Evolutionary conservation across 1,140 invertebrate species (phyloP), one percentile per base, ranked within the genome.

Genomic region (Drosophila albomicans): DNA sequence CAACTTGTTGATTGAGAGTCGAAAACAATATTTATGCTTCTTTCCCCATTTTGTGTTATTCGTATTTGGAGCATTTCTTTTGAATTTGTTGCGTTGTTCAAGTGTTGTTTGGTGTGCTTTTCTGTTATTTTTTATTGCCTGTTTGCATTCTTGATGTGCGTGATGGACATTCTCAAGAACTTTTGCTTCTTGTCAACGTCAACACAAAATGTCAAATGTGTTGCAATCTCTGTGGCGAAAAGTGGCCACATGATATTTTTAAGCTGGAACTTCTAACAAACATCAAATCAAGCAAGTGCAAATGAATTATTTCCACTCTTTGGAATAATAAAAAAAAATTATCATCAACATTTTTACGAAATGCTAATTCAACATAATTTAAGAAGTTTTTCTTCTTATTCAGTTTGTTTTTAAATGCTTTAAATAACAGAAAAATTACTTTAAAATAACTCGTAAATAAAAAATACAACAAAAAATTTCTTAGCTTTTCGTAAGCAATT

Each of bases 91-190:
- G 46, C 20, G 15, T 49, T 69, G 13, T 59, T 48, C 46, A 51
- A 58, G 65, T 63, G 70, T 28, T 48, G 30, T 43, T 48, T n/a
- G 30, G 8, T 58, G 32, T 13, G 43, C 35, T 20, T 69, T 51
- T 61, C 32, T 81, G 58, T 51, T 63, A 46, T 20, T 75, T 65
- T 66, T 58, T 67, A 64, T 78, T 52, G 57, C 56, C 51, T 5
- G 54, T 51, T 76, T 76, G 67, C 45, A 71, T 64, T 43, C 35
- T 45, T 75, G 67, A 65, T 64, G 67, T 82, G 79, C 66, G 28
- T 87, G 84, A 87, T 87, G 78, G 82, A 87, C 84, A 87, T 88
- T 87, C 84, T 72, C 59, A 63, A 80, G 84, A 87, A 87, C 63
- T 82, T 79, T 67, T 79, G 77, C 74, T 65, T 65, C 73, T 52